Percentiles rank a stretch among this genome's conserved stretches.
Evolutionary conservation across 2,888 invertebrate genomes (phyloP).

Genomic region (Spodoptera littoralis): DNA sequence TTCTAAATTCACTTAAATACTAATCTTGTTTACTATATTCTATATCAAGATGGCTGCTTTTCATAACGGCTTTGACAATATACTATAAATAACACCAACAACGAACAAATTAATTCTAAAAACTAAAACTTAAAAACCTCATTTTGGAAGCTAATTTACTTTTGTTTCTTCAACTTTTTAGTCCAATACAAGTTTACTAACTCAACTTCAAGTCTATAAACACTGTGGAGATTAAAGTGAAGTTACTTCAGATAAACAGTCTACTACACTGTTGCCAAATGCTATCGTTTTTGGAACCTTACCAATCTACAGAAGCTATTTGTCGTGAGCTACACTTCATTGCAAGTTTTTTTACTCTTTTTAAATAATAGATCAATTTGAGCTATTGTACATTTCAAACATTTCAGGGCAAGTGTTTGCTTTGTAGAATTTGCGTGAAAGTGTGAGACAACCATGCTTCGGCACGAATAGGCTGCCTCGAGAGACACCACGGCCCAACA

Average conservation of each 20-base stretch:
- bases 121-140: neutral
- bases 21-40: no score
- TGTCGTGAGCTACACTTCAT: slow-evolving; percentile 13
- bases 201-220: slow-evolving; percentile 4
- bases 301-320: slow-evolving; percentile 21
- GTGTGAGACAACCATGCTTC: no score
- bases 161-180: neutral
- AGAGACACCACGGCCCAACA: no score
- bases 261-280: slow-evolving; percentile 32
- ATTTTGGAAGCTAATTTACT: neutral
- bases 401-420: no score
- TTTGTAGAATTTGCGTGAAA: no score
- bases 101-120: no score
- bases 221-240: slow-evolving; percentile 9
- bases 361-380: neutral
- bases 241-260: slow-evolving; percentile 29
- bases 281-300: slow-evolving; percentile 29
- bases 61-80: no score
- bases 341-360: neutral
- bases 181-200: neutral
- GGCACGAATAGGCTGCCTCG: no score
- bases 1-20: no score
- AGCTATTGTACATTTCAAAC: no score
- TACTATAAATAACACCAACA: no score
- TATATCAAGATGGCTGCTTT: no score